These are phyloP conservation scores for Pagrus major DNA, from an alignment of 2,113 vertebrate species.

Conservation along the genomic window DNA sequence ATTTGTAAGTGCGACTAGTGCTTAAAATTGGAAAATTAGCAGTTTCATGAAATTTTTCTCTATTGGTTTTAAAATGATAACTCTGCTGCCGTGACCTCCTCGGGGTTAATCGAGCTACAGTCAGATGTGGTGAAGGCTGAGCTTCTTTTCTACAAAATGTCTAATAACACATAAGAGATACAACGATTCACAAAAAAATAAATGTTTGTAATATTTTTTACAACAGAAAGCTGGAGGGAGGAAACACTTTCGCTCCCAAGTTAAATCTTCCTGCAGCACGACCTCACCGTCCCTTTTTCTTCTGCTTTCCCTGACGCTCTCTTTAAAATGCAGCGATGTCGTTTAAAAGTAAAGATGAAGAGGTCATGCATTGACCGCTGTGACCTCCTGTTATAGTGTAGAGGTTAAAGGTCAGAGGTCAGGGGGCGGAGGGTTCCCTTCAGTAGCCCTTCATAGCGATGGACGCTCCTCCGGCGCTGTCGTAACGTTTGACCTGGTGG, in stretches of 20 bases:
- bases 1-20: neutral
- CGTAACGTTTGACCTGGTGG: constrained; percentile 49
- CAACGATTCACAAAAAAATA: constrained; percentile 26
- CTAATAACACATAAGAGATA: neutral
- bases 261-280: neutral
- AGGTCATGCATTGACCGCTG: neutral
- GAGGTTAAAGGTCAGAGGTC: constrained; percentile 2
- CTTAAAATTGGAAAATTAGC: neutral
- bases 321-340: neutral
- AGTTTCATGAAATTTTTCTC: neutral
- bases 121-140: neutral
- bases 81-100: neutral
- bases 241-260: neutral
- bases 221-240: neutral
- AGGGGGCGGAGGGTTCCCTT: neutral
- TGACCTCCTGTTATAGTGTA: constrained; percentile 25
- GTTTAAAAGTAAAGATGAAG: neutral
- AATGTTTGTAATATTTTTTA: constrained; percentile 13
- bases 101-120: neutral
- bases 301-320: neutral
- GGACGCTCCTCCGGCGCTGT: neutral
- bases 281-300: neutral
- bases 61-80: neutral
- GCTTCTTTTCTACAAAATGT: neutral
- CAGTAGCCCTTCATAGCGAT: constrained; percentile 69